Evolutionary conservation across 2,113 vertebrate genomes (phyloP).

Genomic region (Ceyx cyanopectus): DNA sequence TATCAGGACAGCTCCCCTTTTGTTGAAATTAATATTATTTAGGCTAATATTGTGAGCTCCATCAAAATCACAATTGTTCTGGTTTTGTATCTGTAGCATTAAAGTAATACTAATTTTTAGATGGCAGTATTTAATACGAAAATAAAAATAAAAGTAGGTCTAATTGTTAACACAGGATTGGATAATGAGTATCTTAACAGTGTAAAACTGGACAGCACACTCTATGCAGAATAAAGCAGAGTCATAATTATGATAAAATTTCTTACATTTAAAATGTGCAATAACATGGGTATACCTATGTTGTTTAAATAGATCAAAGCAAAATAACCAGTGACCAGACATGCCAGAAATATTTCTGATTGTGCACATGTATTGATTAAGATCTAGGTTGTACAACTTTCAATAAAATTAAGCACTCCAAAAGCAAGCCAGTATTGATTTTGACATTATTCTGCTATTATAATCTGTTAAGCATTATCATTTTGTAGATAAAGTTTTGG

Average conservation of each 20-base stretch:
- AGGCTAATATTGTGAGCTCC: slow-evolving; percentile 80
- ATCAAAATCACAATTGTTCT: slow-evolving; percentile 83
- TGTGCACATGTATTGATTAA: slow-evolving; percentile 73
- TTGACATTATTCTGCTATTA: slow-evolving; percentile 75
- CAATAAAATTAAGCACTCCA: slow-evolving; percentile 72
- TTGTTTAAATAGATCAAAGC: slow-evolving; percentile 34
- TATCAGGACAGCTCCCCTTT: slow-evolving; percentile 85
- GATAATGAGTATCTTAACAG: slow-evolving; percentile 47
- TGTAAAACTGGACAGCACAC: slow-evolving; percentile 40
- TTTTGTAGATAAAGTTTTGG: slow-evolving; percentile 78
- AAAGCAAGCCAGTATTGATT: slow-evolving; percentile 71
- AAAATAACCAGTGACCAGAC: slow-evolving; percentile 15
- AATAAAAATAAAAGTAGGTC: slow-evolving; percentile 69
- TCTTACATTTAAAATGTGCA: background rate
- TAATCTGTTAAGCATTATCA: slow-evolving; percentile 57
- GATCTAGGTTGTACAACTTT: slow-evolving; percentile 72
- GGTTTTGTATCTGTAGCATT: slow-evolving; percentile 70
- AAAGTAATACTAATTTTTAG: slow-evolving; percentile 70
- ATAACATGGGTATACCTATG: background rate
- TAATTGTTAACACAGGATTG: slow-evolving; percentile 32
- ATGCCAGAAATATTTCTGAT: slow-evolving; percentile 33
- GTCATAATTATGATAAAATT: background rate
- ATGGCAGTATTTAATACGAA: slow-evolving; percentile 63
- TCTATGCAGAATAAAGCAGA: background rate
- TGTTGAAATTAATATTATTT: slow-evolving; percentile 90